phyloP scores from a whole-genome alignment of 2,888 invertebrate species.

The Ditula angustiorana region DNA sequence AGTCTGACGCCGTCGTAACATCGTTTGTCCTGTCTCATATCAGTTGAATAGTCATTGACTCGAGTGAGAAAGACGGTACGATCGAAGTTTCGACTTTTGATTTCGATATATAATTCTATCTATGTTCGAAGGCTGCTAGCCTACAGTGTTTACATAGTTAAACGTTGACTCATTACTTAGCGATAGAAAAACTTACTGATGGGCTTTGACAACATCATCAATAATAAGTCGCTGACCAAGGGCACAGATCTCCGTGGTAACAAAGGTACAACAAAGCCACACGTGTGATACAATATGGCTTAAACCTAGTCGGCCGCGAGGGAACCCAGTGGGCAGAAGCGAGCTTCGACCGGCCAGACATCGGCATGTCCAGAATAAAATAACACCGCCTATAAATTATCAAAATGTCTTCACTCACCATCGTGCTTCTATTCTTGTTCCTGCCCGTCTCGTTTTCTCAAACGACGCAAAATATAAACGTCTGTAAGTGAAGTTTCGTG shows the following conservation, averaged over 20 bases:
- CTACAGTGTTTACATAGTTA: neutral
- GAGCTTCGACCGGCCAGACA: conserved; percentile 38
- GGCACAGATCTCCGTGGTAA: conserved; percentile 76
- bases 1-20: neutral
- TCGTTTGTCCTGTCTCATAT: neutral
- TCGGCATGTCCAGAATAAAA: conserved; percentile 33
- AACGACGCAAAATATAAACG: conserved; percentile 90
- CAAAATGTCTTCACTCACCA: conserved; percentile 42
- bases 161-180: conserved; percentile 11
- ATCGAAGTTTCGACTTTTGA: neutral
- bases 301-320: conserved; percentile 45
- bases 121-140: no score
- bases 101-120: no score
- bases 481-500: conserved; percentile 85
- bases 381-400: conserved; percentile 31
- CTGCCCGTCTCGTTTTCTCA: conserved; percentile 68
- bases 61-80: neutral
- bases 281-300: conserved; percentile 46
- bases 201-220: conserved; percentile 60
- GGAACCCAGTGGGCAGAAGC: conserved; percentile 46
- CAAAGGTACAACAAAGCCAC: conserved; percentile 63
- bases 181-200: conserved; percentile 52
- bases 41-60: neutral
- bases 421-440: conserved; percentile 53
- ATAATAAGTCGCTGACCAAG: conserved; percentile 69